Base-by-base conservation (phyloP, 2,888 invertebrate genomes). In the Ormyrus nitidulus region DNA sequence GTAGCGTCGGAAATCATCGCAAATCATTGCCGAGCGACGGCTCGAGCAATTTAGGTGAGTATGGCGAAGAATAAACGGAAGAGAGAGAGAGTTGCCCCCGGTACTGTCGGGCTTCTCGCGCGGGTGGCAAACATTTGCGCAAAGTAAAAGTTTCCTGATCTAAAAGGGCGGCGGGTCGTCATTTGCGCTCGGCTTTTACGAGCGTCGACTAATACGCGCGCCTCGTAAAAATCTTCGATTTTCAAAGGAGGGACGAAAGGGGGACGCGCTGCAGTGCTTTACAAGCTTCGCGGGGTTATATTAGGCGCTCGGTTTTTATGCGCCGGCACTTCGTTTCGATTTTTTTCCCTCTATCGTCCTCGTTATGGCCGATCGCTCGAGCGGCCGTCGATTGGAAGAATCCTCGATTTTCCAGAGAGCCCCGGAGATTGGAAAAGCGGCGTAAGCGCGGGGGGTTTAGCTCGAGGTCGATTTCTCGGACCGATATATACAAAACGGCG, bases 181-280 rank as follows among this genome's bases (percentile, higher is more conserved):
- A 68, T 65, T 64, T 65, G 34, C 49, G 53, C 65, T 48, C 9
- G n/a, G 10, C 9, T 62, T 75, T 79, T 75, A 75, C 71, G 75
- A 79, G 70, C 46, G 13, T 5, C 62, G 46, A 54, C 64, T 65
- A 65, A 64, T 73, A 65, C 54, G 49, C 53, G 19, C 19, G 54
- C 11, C 66, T 79, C 73, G 73, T 66, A 76, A 80, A 76, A 80
- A 71, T 80, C 71, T 80, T 80, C 75, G 79, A 79, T 79, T 79
- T 79, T 75, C 69, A 8, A 51, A 19, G 46, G 61, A 58, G 19
- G 34, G 70, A 6, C 10, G 3, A 65, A 65, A 13, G 13, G 13
- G 13, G 13, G 13, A 13, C 13, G 13, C 19, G 1, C 1, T 19
- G 19, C 19, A 19, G 19, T 19, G 19, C 19, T 19, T 19, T 19